phyloP scores from a whole-genome alignment of 2,797 vertebrate species.

The Coranthus polyacanthus region DNA sequence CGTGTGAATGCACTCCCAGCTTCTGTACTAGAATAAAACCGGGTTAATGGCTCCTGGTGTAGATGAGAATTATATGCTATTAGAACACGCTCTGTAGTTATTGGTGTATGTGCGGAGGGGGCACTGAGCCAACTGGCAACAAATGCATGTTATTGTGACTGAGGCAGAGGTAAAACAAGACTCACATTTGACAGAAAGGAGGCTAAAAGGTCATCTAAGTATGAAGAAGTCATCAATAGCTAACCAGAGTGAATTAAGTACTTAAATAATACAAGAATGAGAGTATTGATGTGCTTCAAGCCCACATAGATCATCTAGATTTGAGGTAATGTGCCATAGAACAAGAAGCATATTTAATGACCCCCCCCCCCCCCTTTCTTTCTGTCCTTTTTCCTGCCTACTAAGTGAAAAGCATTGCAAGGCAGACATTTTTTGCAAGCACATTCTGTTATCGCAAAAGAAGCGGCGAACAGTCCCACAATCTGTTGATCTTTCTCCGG shows the following conservation, averaged over 20 bases:
- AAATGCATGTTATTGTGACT: constrained; percentile 37
- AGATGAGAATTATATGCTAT: constrained; percentile 58
- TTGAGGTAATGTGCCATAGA: constrained; percentile 42
- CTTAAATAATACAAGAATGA: constrained; percentile 11
- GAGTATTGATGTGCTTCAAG: constrained; percentile 24
- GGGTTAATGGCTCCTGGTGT: constrained; percentile 59
- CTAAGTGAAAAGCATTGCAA: constrained; percentile 44
- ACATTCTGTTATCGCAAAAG: constrained; percentile 58
- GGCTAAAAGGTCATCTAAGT: constrained; percentile 50
- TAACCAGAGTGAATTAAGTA: constrained; percentile 20
- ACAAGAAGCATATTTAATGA: constrained; percentile 46
- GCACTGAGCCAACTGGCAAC: constrained; percentile 14
- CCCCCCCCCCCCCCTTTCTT: not conserved
- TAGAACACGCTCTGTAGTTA: constrained; percentile 45
- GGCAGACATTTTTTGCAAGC: constrained; percentile 37
- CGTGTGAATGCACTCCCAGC: constrained; percentile 46
- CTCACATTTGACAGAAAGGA: constrained; percentile 20
- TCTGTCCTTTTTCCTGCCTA: constrained; percentile 37
- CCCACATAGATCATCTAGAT: constrained; percentile 28
- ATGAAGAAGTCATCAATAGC: constrained; percentile 29
- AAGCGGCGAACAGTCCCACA: constrained; percentile 47
- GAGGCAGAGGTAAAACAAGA: constrained; percentile 5
- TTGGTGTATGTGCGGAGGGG: constrained; percentile 12
- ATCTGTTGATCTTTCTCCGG: constrained; percentile 64
- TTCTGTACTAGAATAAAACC: constrained; percentile 27